phyloP scores from a whole-genome alignment of 2,797 vertebrate species.

The Morelia viridis region DNA sequence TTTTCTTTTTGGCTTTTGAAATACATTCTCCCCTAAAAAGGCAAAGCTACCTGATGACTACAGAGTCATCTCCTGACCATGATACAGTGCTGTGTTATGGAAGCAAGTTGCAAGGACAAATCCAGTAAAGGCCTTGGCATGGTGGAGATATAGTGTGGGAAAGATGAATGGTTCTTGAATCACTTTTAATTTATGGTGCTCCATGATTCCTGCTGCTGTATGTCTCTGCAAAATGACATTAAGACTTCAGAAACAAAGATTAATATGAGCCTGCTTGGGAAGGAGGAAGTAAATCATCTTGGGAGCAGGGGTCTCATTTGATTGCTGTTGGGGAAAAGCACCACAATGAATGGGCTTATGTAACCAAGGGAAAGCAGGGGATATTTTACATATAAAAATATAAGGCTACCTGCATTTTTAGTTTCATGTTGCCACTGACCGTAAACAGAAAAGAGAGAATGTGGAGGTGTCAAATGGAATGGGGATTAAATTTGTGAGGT shows the following conservation, averaged over 20 bases:
- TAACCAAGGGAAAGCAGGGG: not conserved
- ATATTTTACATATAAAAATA: not conserved
- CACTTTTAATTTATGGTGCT: slow-evolving; percentile 61
- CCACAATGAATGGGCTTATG: slow-evolving; percentile 44
- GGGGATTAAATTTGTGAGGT: not conserved
- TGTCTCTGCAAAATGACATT: slow-evolving; percentile 63
- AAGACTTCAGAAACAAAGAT: slow-evolving; percentile 66
- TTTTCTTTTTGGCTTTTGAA: not conserved
- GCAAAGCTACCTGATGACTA: not conserved
- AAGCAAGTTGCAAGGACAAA: slow-evolving; percentile 8
- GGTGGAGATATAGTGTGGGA: not conserved
- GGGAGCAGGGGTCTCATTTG: slow-evolving; percentile 54
- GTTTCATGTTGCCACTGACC: not conserved
- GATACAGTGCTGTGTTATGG: slow-evolving; percentile 9
- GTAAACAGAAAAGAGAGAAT: not conserved
- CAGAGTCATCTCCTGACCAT: slow-evolving; percentile 44
- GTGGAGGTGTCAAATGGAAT: not conserved
- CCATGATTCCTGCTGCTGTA: slow-evolving; percentile 33
- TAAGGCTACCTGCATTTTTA: not conserved
- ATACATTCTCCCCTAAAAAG: not conserved
- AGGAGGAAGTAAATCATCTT: slow-evolving; percentile 69
- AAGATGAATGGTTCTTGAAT: slow-evolving; percentile 59
- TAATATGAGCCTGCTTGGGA: slow-evolving; percentile 62
- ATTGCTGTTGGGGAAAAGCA: slow-evolving; percentile 49
- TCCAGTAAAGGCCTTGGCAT: slow-evolving; percentile 15